A percentile compares a stretch with the other conserved stretches of the same genome.
Conservation (phyloP, 1,140 invertebrate species). For the Contarinia nasturtii region DNA sequence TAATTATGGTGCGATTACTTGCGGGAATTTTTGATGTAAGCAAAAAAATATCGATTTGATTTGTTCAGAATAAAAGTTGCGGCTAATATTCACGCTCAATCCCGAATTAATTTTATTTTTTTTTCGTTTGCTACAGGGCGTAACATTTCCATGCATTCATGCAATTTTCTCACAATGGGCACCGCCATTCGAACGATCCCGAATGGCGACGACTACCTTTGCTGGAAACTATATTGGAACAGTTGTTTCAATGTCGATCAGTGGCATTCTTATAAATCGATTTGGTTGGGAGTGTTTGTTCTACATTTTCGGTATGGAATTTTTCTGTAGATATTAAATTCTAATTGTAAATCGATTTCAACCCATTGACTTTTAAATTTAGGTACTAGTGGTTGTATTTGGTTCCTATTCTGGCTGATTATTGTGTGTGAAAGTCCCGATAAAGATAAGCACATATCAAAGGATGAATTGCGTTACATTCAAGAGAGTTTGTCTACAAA, state of each 20-base stretch:
- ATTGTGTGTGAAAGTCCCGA: conserved; percentile 58
- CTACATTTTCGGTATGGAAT: conserved; percentile 29
- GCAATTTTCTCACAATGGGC: conserved; percentile 76
- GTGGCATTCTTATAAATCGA: conserved; percentile 45
- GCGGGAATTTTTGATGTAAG: conserved; percentile 73
- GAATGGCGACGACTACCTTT: conserved; percentile 57
- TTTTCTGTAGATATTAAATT: no score
- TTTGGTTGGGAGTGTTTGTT: conserved; percentile 76
- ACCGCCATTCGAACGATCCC: conserved; percentile 62
- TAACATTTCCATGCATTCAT: conserved; percentile 79
- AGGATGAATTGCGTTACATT: conserved; percentile 61
- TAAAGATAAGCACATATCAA: conserved; percentile 50
- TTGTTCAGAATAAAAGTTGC: no score
- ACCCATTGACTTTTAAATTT: conserved; percentile 35
- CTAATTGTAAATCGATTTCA: no score
- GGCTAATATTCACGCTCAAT: no score
- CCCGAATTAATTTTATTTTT: no score
- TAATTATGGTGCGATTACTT: conserved; percentile 57
- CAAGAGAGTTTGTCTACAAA: conserved; percentile 25
- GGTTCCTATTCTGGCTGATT: conserved; percentile 48
- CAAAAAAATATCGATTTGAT: not conserved
- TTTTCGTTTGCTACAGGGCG: conserved; percentile 40
- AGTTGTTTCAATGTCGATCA: conserved; percentile 57
- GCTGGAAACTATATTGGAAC: conserved; percentile 69
- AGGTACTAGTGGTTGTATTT: conserved; percentile 52